Evolutionary conservation across 2,888 invertebrate species (phyloP).

Genomic region (Eulithis prunata): DNA sequence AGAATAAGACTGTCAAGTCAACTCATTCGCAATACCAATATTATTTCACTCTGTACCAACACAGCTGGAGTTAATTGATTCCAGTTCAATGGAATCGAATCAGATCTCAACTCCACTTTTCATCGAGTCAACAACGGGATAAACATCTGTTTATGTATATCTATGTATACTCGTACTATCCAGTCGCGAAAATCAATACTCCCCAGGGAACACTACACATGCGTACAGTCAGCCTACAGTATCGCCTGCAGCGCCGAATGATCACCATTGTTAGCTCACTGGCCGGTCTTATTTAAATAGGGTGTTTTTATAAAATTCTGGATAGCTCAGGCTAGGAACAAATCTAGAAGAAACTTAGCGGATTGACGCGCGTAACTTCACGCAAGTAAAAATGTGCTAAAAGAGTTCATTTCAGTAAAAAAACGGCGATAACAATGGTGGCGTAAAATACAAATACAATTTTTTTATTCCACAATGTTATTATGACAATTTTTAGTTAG

Average conservation of each 20-base stretch:
- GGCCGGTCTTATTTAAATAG: too few relatives aligned
- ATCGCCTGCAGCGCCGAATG: constrained; percentile 1
- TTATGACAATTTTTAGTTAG: too few relatives aligned
- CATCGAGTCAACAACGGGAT: constrained; percentile 2
- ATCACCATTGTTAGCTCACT: too few relatives aligned
- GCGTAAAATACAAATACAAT: too few relatives aligned
- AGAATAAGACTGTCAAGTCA: constrained; percentile 1
- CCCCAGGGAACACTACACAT: constrained; percentile 35
- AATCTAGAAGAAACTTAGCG: too few relatives aligned
- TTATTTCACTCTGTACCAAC: constrained; percentile 14
- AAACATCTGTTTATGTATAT: constrained; percentile 10
- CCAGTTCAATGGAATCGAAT: constrained; percentile 8
- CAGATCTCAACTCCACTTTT: constrained; percentile 4
- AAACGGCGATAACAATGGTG: too few relatives aligned
- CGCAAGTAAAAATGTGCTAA: too few relatives aligned
- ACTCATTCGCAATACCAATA: constrained; percentile 12
- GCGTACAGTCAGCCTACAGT: constrained; percentile 29
- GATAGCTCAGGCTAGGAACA: too few relatives aligned
- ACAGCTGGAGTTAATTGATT: constrained; percentile 9
- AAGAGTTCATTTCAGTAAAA: too few relatives aligned
- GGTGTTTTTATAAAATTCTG: too few relatives aligned
- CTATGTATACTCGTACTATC: constrained; percentile 28
- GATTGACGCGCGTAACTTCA: too few relatives aligned
- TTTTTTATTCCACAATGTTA: too few relatives aligned
- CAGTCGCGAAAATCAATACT: constrained; percentile 39